Base-by-base conservation (phyloP, 2,888 invertebrate genomes). In the Dryobotodes eremita region DNA sequence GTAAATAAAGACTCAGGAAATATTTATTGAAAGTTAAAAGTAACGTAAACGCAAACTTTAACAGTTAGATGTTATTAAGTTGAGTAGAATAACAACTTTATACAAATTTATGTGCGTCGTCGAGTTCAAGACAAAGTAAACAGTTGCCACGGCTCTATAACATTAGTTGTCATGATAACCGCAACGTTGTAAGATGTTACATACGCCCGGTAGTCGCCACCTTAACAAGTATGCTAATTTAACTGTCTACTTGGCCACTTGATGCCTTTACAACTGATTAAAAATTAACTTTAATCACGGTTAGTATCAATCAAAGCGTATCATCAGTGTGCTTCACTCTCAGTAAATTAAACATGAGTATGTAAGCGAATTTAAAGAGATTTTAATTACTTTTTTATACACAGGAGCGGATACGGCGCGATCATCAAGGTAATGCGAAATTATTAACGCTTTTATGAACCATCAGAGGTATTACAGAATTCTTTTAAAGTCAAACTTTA, bases 181-280 rank as follows among this genome's bases (percentile, higher is more conserved):
- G 59, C 84, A 71, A 79, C 77, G 62, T 65, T 74, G 71, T 74
- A 77, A 75, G 61, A 69, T 10, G 36, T 75, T 62, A 69, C 50
- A 55, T 42, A 73, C 36, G 46, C 59, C 73, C 59, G 8, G 61
- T 81, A 77, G 70, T 71, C 71, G n/a, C 64, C 36, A 42, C 70
- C 75, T 59, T 62, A 76, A 78, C 66, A 71, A 76, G 68, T 87
- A 88, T 90, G 88, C 84, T 90, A 90, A 91, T 90, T 88, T 86
- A 89, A 90, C 85, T 85, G 79, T 80, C 48, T 86, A 80, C 82
- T 80, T 77, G 50, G 68, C 71, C 80, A 83, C 84, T 84, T 80
- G 79, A 87, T 83, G 79, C 78, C 83, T 86, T 84, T 79, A 85
- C 89, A 88, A 88, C 82, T 88, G 86, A 88, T 90, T 88, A 87